Evolutionary conservation across 2,888 invertebrate species (phyloP).

Genomic region (Thyatira batis): DNA sequence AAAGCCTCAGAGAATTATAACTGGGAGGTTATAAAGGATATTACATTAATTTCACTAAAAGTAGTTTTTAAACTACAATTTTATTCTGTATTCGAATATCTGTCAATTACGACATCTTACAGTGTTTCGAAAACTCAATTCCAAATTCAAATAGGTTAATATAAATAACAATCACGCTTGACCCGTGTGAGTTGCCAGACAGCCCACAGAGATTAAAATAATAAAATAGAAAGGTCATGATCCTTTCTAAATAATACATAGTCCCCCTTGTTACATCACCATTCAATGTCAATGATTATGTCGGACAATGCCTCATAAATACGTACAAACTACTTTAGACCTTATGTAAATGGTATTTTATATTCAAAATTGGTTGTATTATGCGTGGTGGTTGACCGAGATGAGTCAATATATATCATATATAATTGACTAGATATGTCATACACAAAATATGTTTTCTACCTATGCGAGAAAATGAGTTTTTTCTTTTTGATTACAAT

Average conservation of each 20-base stretch:
- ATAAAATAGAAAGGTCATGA: background rate
- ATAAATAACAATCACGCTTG: background rate
- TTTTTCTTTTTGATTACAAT: no score
- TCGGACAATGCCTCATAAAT: background rate
- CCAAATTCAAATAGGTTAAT: background rate
- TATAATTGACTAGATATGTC: background rate
- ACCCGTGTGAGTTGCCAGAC: background rate
- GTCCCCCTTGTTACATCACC: background rate
- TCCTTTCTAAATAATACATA: background rate
- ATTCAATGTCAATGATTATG: background rate
- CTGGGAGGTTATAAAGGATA: no score
- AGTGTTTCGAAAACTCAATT: no score
- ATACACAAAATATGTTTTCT: no score
- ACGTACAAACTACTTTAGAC: background rate
- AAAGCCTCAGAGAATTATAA: no score
- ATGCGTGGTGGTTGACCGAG: background rate
- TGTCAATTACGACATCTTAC: no score
- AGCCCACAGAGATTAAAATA: background rate
- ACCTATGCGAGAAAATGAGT: no score
- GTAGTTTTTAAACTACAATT: no score
- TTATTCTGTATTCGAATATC: no score
- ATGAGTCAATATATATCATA: background rate
- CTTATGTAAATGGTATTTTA: background rate
- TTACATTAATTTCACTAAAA: no score
- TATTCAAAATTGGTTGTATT: background rate